Evolutionary conservation across 1,140 invertebrate species (phyloP), one percentile per base, ranked within the genome.

Genomic region (Rhagoletis zephyria): DNA sequence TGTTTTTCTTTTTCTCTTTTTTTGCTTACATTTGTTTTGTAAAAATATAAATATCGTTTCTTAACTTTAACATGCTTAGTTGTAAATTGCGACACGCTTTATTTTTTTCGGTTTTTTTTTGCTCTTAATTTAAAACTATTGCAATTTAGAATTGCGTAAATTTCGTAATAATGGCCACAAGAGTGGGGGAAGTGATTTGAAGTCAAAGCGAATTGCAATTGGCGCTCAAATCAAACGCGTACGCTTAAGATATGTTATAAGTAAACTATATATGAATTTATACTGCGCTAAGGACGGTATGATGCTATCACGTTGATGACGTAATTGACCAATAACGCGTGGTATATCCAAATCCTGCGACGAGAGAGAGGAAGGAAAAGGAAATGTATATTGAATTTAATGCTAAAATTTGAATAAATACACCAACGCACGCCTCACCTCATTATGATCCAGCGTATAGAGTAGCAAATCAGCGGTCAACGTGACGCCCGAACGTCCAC

Each of bases 251-350:
- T 98, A 98, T 89, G 96, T 95, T 85, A 97, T 95, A 19, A 98
- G 94, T 59, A 97, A 94, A 89, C 95, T 95, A 91, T 98, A 97
- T n/a, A 98, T 95, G 93, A 98, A 98, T 90, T 96, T 95, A 93
- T 98, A 98, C 93, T 98, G 97, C 81, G 96, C 95, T 70, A 97
- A 94, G 65, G 97, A 97, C 93, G 97, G 97, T 77, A 98, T 96
- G 93, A 97, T 96, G 89, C 96, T 95, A 92, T 97, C 97, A 86
- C 97, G 94, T 91, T 98, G 97, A 90, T 97, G 95, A 67, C 97
- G 94, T 40, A 97, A 94, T 88, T 96, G 94, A 51, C 94, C 94
- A 51, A 97, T 95, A 0, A 97, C 96, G 87, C 96, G 94, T 0
- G 96, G 95, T 89, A 97, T 95, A 93, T 97, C 96, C 87, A 97